Base-by-base conservation (phyloP, 2,797 vertebrate genomes). In the Podargus strigoides region DNA sequence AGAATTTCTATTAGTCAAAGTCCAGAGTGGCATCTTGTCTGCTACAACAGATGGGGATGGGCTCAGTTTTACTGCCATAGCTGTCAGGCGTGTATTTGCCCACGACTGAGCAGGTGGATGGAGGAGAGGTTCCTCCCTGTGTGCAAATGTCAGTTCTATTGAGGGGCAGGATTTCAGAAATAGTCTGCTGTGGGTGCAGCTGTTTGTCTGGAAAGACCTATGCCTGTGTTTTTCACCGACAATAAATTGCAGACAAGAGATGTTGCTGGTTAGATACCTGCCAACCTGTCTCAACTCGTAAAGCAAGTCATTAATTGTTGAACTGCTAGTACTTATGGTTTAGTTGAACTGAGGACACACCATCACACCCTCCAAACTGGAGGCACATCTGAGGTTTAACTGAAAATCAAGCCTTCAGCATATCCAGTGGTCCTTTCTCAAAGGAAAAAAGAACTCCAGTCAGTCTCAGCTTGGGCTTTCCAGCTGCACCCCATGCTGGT, bases 251-350 rank as follows among this genome's bases (percentile, higher is more conserved):
- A 87, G 63, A 30, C 67, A n/a, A 14, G 92, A 93, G 85, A 91
- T 90, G 74, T 53, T 91, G 80, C 67, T 91, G 85, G 44, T 90
- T 67, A 82, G 80, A 83, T 85, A 41, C 60, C 90, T 80, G 56
- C 68, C 77, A 82, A 26, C 96, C 73, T 96, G 89, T 34, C 95
- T 74, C 89, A 91, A 94, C 94, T 91, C 2, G 66, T 76, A 67
- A 14, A 64, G 41, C 49, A 44, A 78, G 85, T 59, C 53, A 18
- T 89, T 92, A 86, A 63, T n/a, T 90, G 72, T 46, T 81, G 85
- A 94, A 10, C 73, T 63, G 73, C 85, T 85, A 9, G 23, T 70
- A 18, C 42, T 81, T 78, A 47, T 12, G 73, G 34, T 89, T 52
- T 66, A 16, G 60, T 88, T 88, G 95, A 95, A 80, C 73, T 7